Percentiles rank a stretch among this genome's conserved stretches.
Evolutionary conservation across 1,140 invertebrate species (phyloP).

Genomic region (Acromyrmex echinatior): DNA sequence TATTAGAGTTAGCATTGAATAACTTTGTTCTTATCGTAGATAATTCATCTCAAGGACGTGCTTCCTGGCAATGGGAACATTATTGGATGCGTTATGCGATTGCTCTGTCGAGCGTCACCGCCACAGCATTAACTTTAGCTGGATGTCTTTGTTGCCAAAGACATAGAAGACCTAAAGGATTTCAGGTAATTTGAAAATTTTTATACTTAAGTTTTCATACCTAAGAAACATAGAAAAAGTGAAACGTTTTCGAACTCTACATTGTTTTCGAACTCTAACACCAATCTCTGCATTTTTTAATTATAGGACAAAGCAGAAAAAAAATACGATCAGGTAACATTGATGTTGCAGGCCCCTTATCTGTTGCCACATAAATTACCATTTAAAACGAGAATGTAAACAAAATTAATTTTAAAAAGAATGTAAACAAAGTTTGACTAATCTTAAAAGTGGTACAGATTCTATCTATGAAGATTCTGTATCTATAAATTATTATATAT

Average conservation of each 20-base stretch:
- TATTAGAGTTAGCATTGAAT: conserved; percentile 33
- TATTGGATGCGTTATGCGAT: conserved; percentile 81
- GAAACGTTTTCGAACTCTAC: neutral
- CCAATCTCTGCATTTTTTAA: conserved; percentile 65
- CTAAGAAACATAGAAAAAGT: conserved; percentile 8
- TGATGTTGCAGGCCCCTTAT: conserved; percentile 48
- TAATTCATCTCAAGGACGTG: conserved; percentile 46
- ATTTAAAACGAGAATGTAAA: conserved; percentile 3
- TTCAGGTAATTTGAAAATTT: conserved; percentile 78
- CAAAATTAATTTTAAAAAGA: conserved; percentile 15
- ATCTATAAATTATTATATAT: neutral
- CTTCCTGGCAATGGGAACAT: conserved; percentile 78
- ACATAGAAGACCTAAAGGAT: conserved; percentile 83
- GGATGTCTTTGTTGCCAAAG: conserved; percentile 84
- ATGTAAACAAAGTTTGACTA: neutral
- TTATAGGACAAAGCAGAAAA: conserved; percentile 81
- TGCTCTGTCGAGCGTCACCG: conserved; percentile 78
- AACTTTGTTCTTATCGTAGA: conserved; percentile 68
- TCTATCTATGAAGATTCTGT: neutral
- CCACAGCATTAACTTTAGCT: conserved; percentile 81
- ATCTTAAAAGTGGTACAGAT: neutral
- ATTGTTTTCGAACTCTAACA: conserved; percentile 35
- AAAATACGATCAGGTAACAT: conserved; percentile 78
- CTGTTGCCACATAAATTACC: neutral
- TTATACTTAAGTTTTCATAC: neutral